These are phyloP conservation scores for Horisme vitalbata DNA, from an alignment of 2,888 invertebrate species.

Conservation along the genomic window DNA sequence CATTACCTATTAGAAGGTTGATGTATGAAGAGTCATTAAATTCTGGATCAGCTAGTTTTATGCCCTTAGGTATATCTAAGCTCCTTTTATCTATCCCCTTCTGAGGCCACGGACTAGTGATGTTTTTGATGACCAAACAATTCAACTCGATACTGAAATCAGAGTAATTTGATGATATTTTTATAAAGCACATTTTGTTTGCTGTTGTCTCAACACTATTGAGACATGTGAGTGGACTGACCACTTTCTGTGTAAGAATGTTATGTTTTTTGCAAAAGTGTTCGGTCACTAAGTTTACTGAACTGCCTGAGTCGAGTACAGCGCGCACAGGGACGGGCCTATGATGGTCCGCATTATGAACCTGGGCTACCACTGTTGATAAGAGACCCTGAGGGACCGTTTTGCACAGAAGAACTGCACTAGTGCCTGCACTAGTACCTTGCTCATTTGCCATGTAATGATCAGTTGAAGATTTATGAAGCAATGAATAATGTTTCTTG, in stretches of 20 bases:
- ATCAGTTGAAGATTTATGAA: slow-evolving; percentile 1
- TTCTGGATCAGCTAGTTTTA: too few species aligned
- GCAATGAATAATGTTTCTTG: slow-evolving; percentile 1
- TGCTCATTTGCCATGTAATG: not conserved
- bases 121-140: not conserved
- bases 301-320: not conserved
- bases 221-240: not conserved
- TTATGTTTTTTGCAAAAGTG: not conserved
- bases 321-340: not conserved
- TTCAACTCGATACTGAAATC: not conserved
- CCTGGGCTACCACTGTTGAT: not conserved
- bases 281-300: not conserved
- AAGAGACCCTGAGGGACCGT: not conserved
- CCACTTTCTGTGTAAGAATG: not conserved
- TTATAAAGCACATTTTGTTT: not conserved
- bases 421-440: too few species aligned
- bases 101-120: not conserved
- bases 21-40: too few species aligned
- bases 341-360: not conserved
- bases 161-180: not conserved
- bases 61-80: too few species aligned
- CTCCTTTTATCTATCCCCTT: too few species aligned
- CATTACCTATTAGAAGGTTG: too few species aligned
- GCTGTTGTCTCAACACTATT: not conserved
- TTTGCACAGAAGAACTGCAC: not conserved